Evolutionary conservation across 2,113 vertebrate species (phyloP).

Genomic region (Anser cygnoides): DNA sequence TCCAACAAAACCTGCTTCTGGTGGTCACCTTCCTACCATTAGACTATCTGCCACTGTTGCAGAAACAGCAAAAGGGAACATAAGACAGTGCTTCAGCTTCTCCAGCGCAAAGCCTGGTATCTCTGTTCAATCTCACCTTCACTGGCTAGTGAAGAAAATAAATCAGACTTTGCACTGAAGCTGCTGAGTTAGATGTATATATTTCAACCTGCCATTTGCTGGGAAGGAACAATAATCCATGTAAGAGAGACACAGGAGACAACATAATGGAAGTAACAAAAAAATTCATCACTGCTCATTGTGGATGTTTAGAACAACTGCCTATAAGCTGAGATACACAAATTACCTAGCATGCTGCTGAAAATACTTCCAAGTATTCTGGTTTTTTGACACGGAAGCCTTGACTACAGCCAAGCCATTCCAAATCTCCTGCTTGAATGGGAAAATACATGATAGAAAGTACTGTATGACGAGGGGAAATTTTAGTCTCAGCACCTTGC

Average conservation of each 20-base stretch:
- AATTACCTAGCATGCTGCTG: background rate
- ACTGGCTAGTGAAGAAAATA: background rate
- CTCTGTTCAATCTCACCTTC: background rate
- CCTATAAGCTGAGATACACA: background rate
- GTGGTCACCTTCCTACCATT: background rate
- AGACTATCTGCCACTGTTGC: background rate
- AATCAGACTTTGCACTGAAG: background rate
- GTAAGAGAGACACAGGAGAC: background rate
- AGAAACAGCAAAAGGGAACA: background rate
- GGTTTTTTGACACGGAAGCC: background rate
- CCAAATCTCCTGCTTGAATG: background rate
- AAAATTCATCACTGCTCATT: background rate
- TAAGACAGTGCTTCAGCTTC: background rate
- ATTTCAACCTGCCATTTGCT: background rate
- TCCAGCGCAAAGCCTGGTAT: background rate
- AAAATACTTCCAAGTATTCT: background rate
- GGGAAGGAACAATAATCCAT: background rate
- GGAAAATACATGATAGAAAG: background rate
- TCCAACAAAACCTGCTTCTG: background rate
- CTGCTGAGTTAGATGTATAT: background rate
- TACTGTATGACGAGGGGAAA: background rate
- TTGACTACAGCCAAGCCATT: background rate
- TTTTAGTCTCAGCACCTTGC: background rate
- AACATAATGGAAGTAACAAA: background rate
- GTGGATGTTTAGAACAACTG: background rate